These are phyloP conservation scores for Sturmia bella DNA, from an alignment of 2,888 invertebrate species.

Conservation along the genomic window DNA sequence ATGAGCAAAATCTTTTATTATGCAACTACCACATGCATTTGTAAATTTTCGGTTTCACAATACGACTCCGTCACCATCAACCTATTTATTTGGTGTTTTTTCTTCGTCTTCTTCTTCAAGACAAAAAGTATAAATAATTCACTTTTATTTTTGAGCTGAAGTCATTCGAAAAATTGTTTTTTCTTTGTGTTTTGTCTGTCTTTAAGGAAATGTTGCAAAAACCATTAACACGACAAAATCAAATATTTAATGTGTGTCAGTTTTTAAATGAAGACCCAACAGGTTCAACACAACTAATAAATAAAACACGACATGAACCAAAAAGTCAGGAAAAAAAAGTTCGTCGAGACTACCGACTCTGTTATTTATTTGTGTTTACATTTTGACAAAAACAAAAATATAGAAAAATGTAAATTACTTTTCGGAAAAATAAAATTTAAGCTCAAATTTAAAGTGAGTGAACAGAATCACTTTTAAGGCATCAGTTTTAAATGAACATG, in stretches of 20 bases:
- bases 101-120: too few relatives aligned
- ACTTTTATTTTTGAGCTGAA: constrained; percentile 35
- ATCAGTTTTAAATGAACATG: constrained; percentile 13
- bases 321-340: constrained; percentile 31
- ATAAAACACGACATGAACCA: constrained; percentile 47
- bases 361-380: not conserved
- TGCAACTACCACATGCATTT: not conserved
- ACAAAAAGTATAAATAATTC: constrained; percentile 14
- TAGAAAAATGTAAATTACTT: constrained; percentile 53
- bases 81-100: not conserved
- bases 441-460: not conserved
- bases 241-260: constrained; percentile 56
- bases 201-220: constrained; percentile 40
- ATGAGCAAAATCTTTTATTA: not conserved
- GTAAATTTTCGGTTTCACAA: not conserved
- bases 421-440: constrained; percentile 21
- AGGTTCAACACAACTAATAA: constrained; percentile 64
- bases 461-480: constrained; percentile 45
- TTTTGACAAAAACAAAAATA: constrained; percentile 5
- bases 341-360: constrained; percentile 21
- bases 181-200: constrained; percentile 1
- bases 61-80: not conserved
- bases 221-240: constrained; percentile 51
- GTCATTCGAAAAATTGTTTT: not conserved
- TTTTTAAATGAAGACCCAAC: constrained; percentile 61